Evolutionary conservation across 2,888 invertebrate genomes (phyloP).

Genomic region (Falcaria lacertinaria): DNA sequence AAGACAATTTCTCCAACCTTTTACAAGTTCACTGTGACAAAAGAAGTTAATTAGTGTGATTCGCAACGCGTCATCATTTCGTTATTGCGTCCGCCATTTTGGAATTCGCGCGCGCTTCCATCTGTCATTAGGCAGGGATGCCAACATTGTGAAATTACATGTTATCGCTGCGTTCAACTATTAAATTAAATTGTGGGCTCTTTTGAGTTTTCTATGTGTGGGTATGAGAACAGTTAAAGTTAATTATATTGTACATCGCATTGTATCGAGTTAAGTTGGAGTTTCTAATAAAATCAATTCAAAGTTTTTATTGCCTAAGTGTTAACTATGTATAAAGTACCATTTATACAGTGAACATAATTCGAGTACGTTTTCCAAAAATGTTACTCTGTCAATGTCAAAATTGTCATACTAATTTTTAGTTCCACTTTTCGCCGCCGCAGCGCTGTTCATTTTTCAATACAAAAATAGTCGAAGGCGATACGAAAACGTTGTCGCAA

Average conservation of each 20-base stretch:
- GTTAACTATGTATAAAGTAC: too few relatives aligned
- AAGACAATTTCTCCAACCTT: constrained; percentile 35
- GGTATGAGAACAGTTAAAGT: constrained; percentile 44
- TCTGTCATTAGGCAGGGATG: constrained; percentile 74
- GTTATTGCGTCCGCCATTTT: constrained; percentile 64
- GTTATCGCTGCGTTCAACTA: constrained; percentile 64
- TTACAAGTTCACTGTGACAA: constrained; percentile 47
- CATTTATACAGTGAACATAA: too few relatives aligned
- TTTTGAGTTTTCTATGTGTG: constrained; percentile 33
- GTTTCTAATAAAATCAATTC: too few relatives aligned
- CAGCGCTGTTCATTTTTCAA: too few relatives aligned
- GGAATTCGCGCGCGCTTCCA: constrained; percentile 57
- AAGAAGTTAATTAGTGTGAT: constrained; percentile 61
- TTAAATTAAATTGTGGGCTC: constrained; percentile 71
- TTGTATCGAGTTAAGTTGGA: constrained; percentile 33
- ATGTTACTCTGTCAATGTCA: too few relatives aligned
- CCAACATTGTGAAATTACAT: constrained; percentile 72
- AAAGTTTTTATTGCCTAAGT: too few relatives aligned
- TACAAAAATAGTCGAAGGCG: too few relatives aligned
- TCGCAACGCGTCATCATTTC: constrained; percentile 67
- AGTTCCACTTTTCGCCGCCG: too few relatives aligned
- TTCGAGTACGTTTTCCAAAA: too few relatives aligned
- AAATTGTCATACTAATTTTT: too few relatives aligned
- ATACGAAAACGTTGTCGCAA: too few relatives aligned
- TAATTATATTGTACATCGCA: constrained; percentile 62